Percentiles rank a stretch among this genome's conserved stretches.
Conservation (phyloP, 2,113 vertebrate genomes). For the Shinisaurus crocodilurus region DNA sequence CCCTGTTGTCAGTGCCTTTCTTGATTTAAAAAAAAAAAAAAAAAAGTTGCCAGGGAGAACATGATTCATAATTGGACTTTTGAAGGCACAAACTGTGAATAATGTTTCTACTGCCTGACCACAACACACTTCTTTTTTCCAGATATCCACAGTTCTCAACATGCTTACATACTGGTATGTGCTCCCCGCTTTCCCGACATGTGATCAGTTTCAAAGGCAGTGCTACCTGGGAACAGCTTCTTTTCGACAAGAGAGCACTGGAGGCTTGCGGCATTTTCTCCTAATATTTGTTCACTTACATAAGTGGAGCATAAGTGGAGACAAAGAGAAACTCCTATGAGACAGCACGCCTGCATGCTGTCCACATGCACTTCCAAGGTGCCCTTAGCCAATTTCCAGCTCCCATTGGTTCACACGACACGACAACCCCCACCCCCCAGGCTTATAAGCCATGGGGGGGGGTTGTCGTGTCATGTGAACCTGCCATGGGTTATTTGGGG, state of each 20-base stretch:
- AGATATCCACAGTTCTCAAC: neutral
- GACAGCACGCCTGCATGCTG: neutral
- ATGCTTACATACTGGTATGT: neutral
- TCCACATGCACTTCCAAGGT: neutral
- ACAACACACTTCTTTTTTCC: conserved; percentile 38
- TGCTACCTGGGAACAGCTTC: neutral
- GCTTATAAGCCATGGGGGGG: too few relatives aligned
- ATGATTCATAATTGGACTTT: conserved; percentile 37
- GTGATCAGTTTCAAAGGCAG: neutral
- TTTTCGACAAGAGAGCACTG: neutral
- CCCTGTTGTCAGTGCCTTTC: neutral
- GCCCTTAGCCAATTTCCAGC: neutral
- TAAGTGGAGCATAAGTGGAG: neutral
- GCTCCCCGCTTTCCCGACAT: neutral
- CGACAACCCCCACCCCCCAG: too few relatives aligned
- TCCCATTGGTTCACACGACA: too few relatives aligned
- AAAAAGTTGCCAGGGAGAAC: conserved; percentile 23
- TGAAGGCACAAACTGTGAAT: conserved; percentile 39
- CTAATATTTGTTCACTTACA: neutral
- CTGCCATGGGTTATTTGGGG: too few relatives aligned
- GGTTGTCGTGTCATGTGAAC: too few relatives aligned
- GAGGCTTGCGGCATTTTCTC: neutral
- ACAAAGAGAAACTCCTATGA: neutral
- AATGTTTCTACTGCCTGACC: conserved; percentile 54
- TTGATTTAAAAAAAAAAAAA: too few relatives aligned